Evolutionary conservation across 2,888 invertebrate genomes (phyloP).

Genomic region (Phrixothrix hirtus): DNA sequence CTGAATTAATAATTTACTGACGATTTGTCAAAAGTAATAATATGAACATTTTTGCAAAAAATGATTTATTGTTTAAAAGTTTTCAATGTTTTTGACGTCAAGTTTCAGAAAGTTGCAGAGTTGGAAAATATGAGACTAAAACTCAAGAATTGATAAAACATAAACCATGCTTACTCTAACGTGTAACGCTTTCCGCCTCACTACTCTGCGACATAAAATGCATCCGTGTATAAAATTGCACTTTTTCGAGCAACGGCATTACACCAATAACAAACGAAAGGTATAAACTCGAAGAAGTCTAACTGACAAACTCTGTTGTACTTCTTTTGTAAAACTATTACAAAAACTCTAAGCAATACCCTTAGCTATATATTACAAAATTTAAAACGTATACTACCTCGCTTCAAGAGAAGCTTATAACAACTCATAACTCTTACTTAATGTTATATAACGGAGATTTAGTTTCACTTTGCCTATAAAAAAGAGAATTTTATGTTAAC

Average conservation of each 20-base stretch:
- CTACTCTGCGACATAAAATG: conserved; percentile 17
- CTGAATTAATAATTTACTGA: no score
- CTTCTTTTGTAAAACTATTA: not conserved
- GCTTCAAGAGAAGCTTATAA: no score
- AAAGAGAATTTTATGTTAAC: not conserved
- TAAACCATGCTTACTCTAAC: conserved; percentile 8
- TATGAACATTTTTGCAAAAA: not conserved
- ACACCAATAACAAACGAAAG: not conserved
- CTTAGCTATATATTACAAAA: not conserved
- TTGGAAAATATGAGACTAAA: not conserved
- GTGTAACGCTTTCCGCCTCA: conserved; percentile 8
- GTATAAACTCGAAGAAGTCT: not conserved
- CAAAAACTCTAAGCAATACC: not conserved
- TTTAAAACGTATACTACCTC: no score
- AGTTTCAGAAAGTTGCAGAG: not conserved
- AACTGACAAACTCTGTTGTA: conserved; percentile 5
- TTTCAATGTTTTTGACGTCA: not conserved
- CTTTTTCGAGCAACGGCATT: conserved; percentile 11
- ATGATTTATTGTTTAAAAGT: not conserved
- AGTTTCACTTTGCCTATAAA: not conserved
- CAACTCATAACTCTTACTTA: not conserved
- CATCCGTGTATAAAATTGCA: conserved; percentile 28
- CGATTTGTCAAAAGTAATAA: no score
- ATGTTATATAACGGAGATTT: not conserved
- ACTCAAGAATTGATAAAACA: conserved; percentile 8